Conservation (phyloP, 1,140 invertebrate genomes). For the Sinonovacula constricta region DNA sequence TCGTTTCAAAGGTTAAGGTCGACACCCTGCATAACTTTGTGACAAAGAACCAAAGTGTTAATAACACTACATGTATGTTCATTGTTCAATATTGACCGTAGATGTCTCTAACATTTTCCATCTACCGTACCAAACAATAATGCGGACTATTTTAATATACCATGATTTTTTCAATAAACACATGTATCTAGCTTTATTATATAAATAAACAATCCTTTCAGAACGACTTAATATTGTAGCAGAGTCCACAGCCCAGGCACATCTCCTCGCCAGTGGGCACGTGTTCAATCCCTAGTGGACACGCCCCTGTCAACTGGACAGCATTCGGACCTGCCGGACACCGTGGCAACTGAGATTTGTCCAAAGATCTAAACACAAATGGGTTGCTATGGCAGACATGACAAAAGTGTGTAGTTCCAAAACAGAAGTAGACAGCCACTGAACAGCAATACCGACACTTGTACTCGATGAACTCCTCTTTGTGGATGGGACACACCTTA, state of each 20-base stretch:
- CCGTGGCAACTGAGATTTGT: background rate
- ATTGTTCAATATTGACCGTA: too few species aligned
- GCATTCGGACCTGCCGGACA: background rate
- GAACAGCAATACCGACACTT: background rate
- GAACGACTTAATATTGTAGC: background rate
- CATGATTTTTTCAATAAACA: too few species aligned
- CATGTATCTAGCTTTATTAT: too few species aligned
- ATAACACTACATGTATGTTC: too few species aligned
- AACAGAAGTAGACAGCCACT: background rate
- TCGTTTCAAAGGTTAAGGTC: too few species aligned
- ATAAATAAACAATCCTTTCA: background rate
- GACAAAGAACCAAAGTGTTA: too few species aligned
- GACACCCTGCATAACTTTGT: too few species aligned
- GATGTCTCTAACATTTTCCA: too few species aligned
- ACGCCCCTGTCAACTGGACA: background rate
- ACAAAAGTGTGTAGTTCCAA: background rate
- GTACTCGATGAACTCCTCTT: background rate
- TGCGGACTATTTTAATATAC: too few species aligned
- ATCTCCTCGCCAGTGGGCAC: background rate
- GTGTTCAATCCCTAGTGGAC: background rate
- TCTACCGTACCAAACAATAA: too few species aligned
- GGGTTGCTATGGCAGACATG: background rate
- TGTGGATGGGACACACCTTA: background rate
- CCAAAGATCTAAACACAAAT: background rate
- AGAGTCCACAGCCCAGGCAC: background rate